Base-by-base conservation (phyloP, 2,113 vertebrate genomes). In the Clarias magur region DNA sequence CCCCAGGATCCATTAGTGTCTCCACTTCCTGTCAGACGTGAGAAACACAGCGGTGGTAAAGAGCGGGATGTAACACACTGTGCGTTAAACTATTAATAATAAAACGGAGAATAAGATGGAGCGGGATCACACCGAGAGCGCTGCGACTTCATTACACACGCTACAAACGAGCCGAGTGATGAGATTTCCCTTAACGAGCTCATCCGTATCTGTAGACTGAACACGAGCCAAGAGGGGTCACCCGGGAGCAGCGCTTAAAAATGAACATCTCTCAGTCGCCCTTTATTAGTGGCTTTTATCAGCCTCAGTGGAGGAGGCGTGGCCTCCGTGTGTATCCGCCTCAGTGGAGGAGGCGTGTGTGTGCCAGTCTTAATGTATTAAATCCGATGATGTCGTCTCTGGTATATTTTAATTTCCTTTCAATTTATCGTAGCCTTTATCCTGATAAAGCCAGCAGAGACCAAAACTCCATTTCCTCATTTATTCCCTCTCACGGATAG, bases 401-500 rank as follows among this genome's bases (percentile, higher is more conserved):
- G 25, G 34, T 82, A 23, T 42, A 21, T 59, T 85, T 76, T 85
- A 25, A 85, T 1, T 79, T 62, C 54, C 21, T 48, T 72, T 72
- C 25, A 81, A 81, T 86, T 72, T 59, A 70, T 27, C 62, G 59
- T 60, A 54, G 3, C 30, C 4, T 82, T 72, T 13, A 15, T 42
- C 63, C 25, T 27, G 54, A 27, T 63, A 73, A 82, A 72, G 30
- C 56, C 10, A 13, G 70, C 7, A 1, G 34, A 62, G 34, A 72
- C 63, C 27, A 78, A 68, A 79, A 30, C 60, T 48, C 67, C 70
- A 79, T 79, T 85, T 81, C 48, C 76, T 59, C 62, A 54, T 27
- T 54, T n/a, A 19, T 3, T 86, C 76, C 34, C 76, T 60, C 56
- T 75, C 72, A 16, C 3, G 4, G 13, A 27, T 21, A 13, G 30